Conservation (phyloP, 2,797 vertebrate genomes). For the Microhierax caerulescens region DNA sequence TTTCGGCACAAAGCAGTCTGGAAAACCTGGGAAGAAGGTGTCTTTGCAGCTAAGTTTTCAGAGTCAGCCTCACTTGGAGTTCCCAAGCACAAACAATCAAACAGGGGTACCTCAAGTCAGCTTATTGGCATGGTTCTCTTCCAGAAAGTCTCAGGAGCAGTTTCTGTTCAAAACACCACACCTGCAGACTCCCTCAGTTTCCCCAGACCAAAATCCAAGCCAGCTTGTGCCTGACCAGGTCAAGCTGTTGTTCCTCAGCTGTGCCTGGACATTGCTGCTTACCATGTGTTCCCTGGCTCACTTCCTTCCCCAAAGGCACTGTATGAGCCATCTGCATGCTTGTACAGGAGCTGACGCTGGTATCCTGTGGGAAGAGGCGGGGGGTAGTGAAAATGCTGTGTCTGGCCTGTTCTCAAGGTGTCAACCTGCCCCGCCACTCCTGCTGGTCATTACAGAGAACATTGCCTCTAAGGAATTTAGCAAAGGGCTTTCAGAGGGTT, state of each 20-base stretch:
- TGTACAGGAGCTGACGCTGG: conserved; percentile 85
- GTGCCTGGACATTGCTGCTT: background rate
- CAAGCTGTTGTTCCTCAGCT: background rate
- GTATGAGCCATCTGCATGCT: conserved; percentile 86
- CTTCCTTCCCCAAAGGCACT: conserved; percentile 83
- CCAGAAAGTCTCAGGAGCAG: background rate
- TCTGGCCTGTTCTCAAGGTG: background rate
- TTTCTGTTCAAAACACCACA: background rate
- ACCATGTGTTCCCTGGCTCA: conserved; percentile 88
- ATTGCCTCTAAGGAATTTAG: background rate
- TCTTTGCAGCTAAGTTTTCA: background rate
- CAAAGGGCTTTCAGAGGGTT: background rate
- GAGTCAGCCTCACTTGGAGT: background rate
- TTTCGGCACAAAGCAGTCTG: background rate
- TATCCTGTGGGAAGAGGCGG: conserved; percentile 77
- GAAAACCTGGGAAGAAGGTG: background rate
- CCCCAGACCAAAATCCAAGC: background rate
- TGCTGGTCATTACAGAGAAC: background rate
- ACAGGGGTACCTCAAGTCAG: background rate
- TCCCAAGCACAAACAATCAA: background rate
- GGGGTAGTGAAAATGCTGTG: background rate
- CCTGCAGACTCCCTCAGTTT: background rate
- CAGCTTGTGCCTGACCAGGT: background rate
- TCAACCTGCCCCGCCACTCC: background rate
- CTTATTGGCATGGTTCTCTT: background rate